These are phyloP conservation scores for Dusona sp. DNA, from an alignment of 2,888 invertebrate species.

Conservation along the genomic window DNA sequence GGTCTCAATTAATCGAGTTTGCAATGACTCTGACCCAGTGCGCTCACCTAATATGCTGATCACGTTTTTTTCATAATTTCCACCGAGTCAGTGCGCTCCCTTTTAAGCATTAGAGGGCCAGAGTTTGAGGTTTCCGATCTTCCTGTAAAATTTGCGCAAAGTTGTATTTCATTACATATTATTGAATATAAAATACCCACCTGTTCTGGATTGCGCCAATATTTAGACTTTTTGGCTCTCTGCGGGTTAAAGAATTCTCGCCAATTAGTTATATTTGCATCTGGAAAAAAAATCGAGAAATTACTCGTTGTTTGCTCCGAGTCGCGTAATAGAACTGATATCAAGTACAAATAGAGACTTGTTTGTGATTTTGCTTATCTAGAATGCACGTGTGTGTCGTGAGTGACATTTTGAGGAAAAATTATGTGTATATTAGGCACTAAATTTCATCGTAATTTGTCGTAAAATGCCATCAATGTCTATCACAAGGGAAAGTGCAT, in stretches of 20 bases:
- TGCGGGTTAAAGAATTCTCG: not conserved
- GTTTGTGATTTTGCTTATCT: constrained; percentile 49
- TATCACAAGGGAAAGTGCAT: not conserved
- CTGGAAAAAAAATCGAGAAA: constrained; percentile 7
- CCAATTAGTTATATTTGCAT: not conserved
- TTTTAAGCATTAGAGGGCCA: not conserved
- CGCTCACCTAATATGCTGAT: constrained; percentile 33
- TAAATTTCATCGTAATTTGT: constrained; percentile 18
- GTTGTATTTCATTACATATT: not conserved
- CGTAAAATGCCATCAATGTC: not conserved
- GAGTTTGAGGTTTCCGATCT: not conserved
- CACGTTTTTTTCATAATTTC: constrained; percentile 27
- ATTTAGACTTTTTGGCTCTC: not conserved
- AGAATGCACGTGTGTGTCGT: constrained; percentile 55
- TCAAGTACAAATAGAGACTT: constrained; percentile 51
- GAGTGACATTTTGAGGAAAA: constrained; percentile 48
- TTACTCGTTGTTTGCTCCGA: constrained; percentile 29
- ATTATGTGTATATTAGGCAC: not conserved
- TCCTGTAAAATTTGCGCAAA: not conserved
- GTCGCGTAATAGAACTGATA: constrained; percentile 47
- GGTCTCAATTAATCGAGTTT: constrained; percentile 65
- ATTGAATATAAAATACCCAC: not conserved
- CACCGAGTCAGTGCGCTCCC: not conserved
- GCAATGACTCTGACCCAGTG: constrained; percentile 58
- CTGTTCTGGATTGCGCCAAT: not conserved